Evolutionary conservation across 2,888 invertebrate species (phyloP), one percentile per base, ranked within the genome.

Genomic region (Pantelozetes paolii): DNA sequence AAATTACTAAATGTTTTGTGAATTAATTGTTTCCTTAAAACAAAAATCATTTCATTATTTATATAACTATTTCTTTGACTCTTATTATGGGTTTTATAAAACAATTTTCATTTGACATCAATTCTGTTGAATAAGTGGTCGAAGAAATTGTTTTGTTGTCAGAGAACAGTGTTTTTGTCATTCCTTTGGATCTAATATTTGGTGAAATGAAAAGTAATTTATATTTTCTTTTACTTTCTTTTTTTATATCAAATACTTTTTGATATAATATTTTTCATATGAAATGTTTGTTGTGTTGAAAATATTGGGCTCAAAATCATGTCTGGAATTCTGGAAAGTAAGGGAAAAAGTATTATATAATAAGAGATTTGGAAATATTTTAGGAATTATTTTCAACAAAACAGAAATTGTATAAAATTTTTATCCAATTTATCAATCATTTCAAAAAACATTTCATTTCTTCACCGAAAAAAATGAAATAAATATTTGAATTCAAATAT

Each of bases 11-110:
- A 62, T 32, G 32, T 30, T 32, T 62, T 62, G 59, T 62, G 59
- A 62, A 32, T 62, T 62, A 62, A 62, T n/a, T 62, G 59, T 62
- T 30, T 30, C n/a, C n/a, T 62, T n/a, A n/a, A n/a, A 30, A 62
- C 32, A 62, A n/a, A 62, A 9, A 62, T 9, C 18, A 2, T 32
- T 30, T 32, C 32, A 18, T 23, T 54, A 48, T 48, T n/a, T 15
- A 48, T 48, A 48, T 48, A 9, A 48, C 42, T 48, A 48, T 48
- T 48, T 48, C 3, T n/a, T 48, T 48, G 18, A 48, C 48, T 48
- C 15, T 20, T n/a, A 15, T 48, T 48, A 48, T 15, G 15, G 15
- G 5, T 36, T 36, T 36, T 9, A 9, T 36, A 36, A 36, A 36
- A 36, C 9, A 36, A 8, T 36, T 36, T 36, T 36, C 9, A 36